phyloP scores from a whole-genome alignment of 2,888 invertebrate species.

The Eupeodes latifasciatus region DNA sequence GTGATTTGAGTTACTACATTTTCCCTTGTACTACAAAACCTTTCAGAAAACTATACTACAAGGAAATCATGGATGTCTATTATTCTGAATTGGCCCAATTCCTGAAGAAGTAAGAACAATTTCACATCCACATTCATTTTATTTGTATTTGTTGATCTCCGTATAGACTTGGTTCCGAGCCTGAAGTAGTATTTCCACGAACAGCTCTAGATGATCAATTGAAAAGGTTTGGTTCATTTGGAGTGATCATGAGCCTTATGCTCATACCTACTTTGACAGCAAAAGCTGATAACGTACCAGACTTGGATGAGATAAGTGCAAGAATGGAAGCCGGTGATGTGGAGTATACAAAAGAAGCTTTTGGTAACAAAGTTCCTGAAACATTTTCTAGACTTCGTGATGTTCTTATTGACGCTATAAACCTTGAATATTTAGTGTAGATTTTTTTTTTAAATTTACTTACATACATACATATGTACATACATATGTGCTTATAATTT shows the following conservation, averaged over 20 bases:
- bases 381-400: constrained; percentile 80
- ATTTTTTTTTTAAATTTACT: neutral
- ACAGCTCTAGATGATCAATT: constrained; percentile 79
- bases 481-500: too few species aligned
- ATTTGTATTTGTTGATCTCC: neutral
- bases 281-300: constrained; percentile 79
- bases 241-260: constrained; percentile 80
- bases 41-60: constrained; percentile 79
- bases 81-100: constrained; percentile 78
- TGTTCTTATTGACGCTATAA: constrained; percentile 79
- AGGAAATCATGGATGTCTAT: constrained; percentile 79
- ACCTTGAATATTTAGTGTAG: constrained; percentile 78
- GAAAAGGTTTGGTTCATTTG: constrained; percentile 79
- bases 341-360: constrained; percentile 25
- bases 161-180: constrained; percentile 79
- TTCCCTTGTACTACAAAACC: constrained; percentile 80
- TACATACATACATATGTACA: too few species aligned
- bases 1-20: constrained; percentile 81
- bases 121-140: constrained; percentile 1
- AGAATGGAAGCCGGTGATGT: constrained; percentile 78
- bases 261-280: constrained; percentile 80
- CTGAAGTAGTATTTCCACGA: constrained; percentile 78
- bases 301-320: constrained; percentile 80
- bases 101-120: constrained; percentile 77
- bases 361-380: constrained; percentile 23